Percentiles rank a stretch among this genome's conserved stretches.
These are phyloP conservation scores for Beaufortia kweichowensis DNA, from an alignment of 2,113 vertebrate species.

Conservation along the genomic window DNA sequence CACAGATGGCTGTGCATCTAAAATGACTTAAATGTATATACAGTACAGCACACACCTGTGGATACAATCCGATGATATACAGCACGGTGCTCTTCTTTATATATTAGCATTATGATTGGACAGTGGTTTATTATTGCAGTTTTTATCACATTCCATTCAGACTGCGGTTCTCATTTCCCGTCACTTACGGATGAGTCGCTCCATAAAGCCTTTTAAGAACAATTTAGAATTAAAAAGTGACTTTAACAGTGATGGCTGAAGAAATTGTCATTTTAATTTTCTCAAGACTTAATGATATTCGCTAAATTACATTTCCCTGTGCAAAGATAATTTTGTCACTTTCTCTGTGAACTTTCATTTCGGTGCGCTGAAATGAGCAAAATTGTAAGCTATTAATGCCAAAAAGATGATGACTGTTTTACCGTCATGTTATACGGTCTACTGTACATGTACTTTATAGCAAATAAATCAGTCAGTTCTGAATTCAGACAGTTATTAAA, in stretches of 20 bases:
- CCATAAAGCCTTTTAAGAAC: conserved; percentile 26
- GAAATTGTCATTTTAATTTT: conserved; percentile 25
- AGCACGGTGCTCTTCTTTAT: background rate
- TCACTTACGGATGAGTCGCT: conserved; percentile 21
- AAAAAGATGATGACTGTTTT: background rate
- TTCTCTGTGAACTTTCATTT: background rate
- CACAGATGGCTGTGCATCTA: conserved; percentile 28
- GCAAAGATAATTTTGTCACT: conserved; percentile 7
- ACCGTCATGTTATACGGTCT: background rate
- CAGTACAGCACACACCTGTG: conserved; percentile 6
- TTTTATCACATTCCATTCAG: conserved; percentile 36
- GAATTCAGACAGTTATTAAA: too few relatives aligned
- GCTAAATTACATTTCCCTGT: conserved; percentile 4
- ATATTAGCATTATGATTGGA: conserved; percentile 13
- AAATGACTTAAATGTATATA: conserved; percentile 24
- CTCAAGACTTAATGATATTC: conserved; percentile 14
- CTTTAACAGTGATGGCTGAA: background rate
- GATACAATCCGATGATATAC: conserved; percentile 30
- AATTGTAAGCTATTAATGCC: conserved; percentile 3
- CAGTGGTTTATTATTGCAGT: background rate
- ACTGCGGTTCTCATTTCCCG: conserved; percentile 25
- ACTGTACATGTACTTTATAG: background rate
- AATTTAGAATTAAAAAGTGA: conserved; percentile 18
- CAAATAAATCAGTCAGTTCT: too few relatives aligned
- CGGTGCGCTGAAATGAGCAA: background rate